Evolutionary conservation across 1,140 invertebrate species (phyloP), one percentile per base, ranked within the genome.

Genomic region (Drosophila dunni): DNA sequence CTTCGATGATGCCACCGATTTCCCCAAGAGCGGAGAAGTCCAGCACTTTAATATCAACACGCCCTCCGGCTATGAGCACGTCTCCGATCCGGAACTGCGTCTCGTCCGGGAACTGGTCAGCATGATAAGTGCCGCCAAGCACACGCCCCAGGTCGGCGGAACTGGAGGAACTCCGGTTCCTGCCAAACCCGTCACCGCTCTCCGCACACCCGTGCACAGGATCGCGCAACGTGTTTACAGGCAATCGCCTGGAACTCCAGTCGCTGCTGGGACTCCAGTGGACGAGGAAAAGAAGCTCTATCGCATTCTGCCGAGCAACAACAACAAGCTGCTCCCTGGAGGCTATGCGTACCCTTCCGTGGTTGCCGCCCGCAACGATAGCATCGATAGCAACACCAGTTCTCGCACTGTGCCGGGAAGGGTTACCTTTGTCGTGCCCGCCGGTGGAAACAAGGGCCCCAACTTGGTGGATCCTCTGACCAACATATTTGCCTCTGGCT

Each of bases 21-120:
- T 91, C 13, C 84, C 84, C 0, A 36, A 10, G 7, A 60, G 60
- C n/a, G 78, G 80, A 0, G 80, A 89, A 1, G 46, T 71, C n/a
- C 84, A 89, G 54, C 84, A 89, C 7, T 90, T 89, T 6, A 89
- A 90, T 13, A 90, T 89, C 0, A 89, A 89, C 48, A 89, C 84
- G 0, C 84, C 84, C 0, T 81, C 85, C 3, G 81, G 70, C 7
- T 76, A 70, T 7, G 84, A 90, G 38, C 58, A 81, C 8, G 51
- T 89, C 13, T 44, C 67, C 2, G 66, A 71, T 17, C 38, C 51
- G 9, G 84, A 89, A 29, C 40, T 89, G 36, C 80, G 70, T 0
- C 63, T 89, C 0, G 29, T 89, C 1, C 46, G 84, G 8, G 84
- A 89, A 29, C 78, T 89, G 7, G 84, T 73, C 4, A 75, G 74